A percentile compares a stretch with the other conserved stretches of the same genome.
phyloP scores from a whole-genome alignment of 2,113 vertebrate genomes.

The Euleptes europaea region DNA sequence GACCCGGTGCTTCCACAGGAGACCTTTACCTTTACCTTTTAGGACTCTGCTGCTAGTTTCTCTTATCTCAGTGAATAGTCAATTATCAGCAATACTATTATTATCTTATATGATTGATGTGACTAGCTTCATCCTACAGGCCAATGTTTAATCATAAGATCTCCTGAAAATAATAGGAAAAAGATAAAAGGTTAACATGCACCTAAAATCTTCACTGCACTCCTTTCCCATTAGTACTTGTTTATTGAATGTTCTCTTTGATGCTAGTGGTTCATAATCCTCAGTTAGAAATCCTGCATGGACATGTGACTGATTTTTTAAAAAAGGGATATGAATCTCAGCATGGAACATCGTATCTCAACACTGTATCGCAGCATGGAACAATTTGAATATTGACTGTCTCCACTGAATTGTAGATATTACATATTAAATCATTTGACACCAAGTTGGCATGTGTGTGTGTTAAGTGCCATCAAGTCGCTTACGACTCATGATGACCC shows the following conservation, averaged over 20 bases:
- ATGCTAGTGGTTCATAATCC: background rate
- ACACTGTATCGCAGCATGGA: background rate
- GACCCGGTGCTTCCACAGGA: too few species aligned
- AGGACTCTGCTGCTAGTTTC: background rate
- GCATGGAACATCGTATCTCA: slow-evolving; percentile 7
- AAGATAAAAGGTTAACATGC: background rate
- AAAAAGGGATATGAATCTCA: background rate
- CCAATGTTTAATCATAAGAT: background rate
- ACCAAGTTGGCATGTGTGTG: too few species aligned
- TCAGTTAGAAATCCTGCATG: slow-evolving; percentile 11
- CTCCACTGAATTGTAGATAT: slow-evolving; percentile 7
- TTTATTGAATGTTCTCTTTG: background rate
- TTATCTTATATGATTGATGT: accelerated
- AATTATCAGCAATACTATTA: accelerated
- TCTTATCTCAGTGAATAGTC: background rate
- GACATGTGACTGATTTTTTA: background rate
- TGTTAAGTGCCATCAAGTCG: too few species aligned
- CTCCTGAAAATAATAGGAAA: background rate
- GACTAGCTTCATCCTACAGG: background rate
- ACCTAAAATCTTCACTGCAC: background rate
- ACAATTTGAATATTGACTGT: background rate
- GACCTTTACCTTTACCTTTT: too few species aligned
- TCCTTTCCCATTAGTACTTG: background rate
- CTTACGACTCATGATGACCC: too few species aligned
- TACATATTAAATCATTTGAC: background rate